Conservation (phyloP, 2,113 vertebrate genomes). For the Thunnus thynnus region DNA sequence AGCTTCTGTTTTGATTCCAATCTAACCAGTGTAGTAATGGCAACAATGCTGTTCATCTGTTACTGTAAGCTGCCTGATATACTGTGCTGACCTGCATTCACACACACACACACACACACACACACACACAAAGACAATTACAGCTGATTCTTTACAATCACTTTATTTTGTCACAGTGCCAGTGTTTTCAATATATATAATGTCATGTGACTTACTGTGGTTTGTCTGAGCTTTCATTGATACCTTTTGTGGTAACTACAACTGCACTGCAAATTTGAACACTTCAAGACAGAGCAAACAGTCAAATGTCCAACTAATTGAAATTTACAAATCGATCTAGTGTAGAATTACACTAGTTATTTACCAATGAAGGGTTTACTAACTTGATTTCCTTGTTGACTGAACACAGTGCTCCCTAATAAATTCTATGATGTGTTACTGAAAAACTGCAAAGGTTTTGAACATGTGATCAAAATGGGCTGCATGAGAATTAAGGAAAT, state of each 20-base stretch:
- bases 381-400: neutral
- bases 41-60: neutral
- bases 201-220: neutral
- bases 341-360: neutral
- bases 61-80: too few relatives aligned
- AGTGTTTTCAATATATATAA: neutral
- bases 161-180: conserved; percentile 30
- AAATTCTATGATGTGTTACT: neutral
- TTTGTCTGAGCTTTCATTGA: neutral
- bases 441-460: neutral
- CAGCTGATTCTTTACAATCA: neutral
- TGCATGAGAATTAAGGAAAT: neutral
- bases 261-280: conserved; percentile 3
- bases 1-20: neutral
- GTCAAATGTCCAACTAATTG: neutral
- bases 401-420: neutral
- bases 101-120: too few relatives aligned
- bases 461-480: neutral
- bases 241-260: neutral
- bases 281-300: neutral
- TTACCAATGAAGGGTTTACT: neutral
- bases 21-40: neutral
- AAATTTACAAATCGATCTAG: neutral
- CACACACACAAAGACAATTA: too few relatives aligned
- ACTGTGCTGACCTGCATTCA: too few relatives aligned